Evolutionary conservation across 2,113 vertebrate species (phyloP).

Genomic region (Strix uralensis): DNA sequence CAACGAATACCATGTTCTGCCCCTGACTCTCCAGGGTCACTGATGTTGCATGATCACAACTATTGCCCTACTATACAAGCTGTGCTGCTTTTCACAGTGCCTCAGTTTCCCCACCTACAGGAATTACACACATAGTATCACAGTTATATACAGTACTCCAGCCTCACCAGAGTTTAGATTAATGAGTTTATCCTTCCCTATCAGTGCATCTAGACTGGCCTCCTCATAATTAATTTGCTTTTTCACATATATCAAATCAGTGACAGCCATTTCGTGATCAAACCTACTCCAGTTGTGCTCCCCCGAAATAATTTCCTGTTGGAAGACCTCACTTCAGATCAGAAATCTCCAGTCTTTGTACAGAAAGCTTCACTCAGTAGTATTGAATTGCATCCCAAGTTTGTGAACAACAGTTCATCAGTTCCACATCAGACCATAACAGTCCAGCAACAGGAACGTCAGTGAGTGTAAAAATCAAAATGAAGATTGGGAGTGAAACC

Average conservation of each 20-base stretch:
- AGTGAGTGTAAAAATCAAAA: neutral
- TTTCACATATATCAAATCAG: neutral
- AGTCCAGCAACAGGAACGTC: neutral
- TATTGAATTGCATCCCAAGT: neutral
- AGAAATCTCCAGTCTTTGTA: neutral
- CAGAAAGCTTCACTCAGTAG: neutral
- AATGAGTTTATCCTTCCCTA: neutral
- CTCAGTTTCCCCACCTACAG: neutral
- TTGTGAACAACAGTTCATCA: neutral
- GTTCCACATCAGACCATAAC: rapidly evolving
- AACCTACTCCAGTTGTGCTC: neutral
- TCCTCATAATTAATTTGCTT: neutral
- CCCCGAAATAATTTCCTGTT: neutral
- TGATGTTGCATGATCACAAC: neutral
- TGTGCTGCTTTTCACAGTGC: neutral
- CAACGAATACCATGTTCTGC: neutral
- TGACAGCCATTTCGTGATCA: neutral
- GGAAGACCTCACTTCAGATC: neutral
- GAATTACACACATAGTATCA: neutral
- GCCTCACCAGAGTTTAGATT: neutral
- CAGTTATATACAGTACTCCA: too few species aligned
- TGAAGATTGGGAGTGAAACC: neutral
- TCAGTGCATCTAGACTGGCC: neutral
- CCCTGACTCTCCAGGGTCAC: too few species aligned
- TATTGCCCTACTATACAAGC: rapidly evolving